Conservation (phyloP, 2,888 invertebrate species). For the Listrodromus nycthemerus region DNA sequence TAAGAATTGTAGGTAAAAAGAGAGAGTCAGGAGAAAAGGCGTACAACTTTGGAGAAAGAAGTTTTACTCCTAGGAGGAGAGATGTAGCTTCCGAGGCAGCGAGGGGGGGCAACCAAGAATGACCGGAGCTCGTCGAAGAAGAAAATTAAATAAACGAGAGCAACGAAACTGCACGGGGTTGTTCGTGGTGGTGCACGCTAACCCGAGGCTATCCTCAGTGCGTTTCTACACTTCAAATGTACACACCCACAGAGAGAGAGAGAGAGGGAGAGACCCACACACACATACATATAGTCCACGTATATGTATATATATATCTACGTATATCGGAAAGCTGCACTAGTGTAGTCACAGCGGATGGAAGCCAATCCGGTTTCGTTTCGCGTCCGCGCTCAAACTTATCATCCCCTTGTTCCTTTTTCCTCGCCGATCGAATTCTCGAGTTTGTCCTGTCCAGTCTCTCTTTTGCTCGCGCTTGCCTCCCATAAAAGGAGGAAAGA, state of each 20-base stretch:
- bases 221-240: constrained; percentile 48
- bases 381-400: constrained; percentile 51
- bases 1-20: constrained; percentile 43
- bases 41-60: constrained; percentile 53
- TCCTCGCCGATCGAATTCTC: constrained; percentile 62
- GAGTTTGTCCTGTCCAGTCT: constrained; percentile 64
- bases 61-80: constrained; percentile 39
- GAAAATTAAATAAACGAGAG: constrained; percentile 69
- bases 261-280: too few relatives aligned
- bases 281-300: too few relatives aligned
- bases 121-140: constrained; percentile 66
- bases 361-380: constrained; percentile 62
- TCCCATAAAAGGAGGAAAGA: background rate
- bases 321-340: constrained; percentile 38
- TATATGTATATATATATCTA: background rate
- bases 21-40: constrained; percentile 1
- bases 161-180: constrained; percentile 60
- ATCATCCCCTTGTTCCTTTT: constrained; percentile 59
- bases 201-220: constrained; percentile 45
- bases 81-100: constrained; percentile 20
- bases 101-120: constrained; percentile 59
- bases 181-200: constrained; percentile 37
- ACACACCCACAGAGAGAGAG: background rate
- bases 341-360: constrained; percentile 40
- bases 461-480: constrained; percentile 7